A percentile compares a stretch with the other conserved stretches of the same genome.
These are phyloP conservation scores for Apocrypta bakeri DNA, from an alignment of 1,140 invertebrate genomes.

Conservation along the genomic window DNA sequence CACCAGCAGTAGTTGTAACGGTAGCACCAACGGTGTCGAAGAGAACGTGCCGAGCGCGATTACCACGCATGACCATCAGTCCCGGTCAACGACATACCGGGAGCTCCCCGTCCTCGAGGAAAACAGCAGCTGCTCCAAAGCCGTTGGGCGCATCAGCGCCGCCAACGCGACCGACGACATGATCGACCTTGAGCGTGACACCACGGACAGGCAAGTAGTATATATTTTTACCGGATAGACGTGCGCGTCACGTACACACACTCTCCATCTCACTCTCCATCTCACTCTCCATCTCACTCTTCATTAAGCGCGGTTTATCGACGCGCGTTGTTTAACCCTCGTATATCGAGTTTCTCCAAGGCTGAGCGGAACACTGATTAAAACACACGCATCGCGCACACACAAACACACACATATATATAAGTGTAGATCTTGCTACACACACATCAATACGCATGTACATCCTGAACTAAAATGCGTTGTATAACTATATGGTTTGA, in stretches of 20 bases:
- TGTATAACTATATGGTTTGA: too few species aligned
- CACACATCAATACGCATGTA: too few species aligned
- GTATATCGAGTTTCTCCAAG: background rate
- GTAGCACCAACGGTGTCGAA: constrained; percentile 24
- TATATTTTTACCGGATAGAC: too few species aligned
- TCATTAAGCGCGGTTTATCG: too few species aligned
- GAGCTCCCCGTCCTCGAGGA: constrained; percentile 54
- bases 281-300: too few species aligned
- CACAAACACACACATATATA: too few species aligned
- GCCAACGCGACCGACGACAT: constrained; percentile 61
- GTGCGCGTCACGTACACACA: too few species aligned
- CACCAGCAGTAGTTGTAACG: background rate
- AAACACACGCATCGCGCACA: too few species aligned
- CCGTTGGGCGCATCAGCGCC: background rate
- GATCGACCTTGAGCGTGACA: constrained; percentile 73
- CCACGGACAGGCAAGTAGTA: constrained; percentile 71
- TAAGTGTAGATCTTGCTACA: too few species aligned
- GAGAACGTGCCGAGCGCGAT: background rate
- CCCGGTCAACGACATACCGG: constrained; percentile 51
- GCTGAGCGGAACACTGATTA: too few species aligned
- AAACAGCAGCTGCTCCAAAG: background rate
- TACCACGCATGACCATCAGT: constrained; percentile 65
- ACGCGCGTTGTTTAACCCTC: background rate
- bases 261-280: background rate
- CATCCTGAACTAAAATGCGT: too few species aligned